Evolutionary conservation across 2,113 vertebrate genomes (phyloP).

Genomic region (Misgurnus mizolepis): DNA sequence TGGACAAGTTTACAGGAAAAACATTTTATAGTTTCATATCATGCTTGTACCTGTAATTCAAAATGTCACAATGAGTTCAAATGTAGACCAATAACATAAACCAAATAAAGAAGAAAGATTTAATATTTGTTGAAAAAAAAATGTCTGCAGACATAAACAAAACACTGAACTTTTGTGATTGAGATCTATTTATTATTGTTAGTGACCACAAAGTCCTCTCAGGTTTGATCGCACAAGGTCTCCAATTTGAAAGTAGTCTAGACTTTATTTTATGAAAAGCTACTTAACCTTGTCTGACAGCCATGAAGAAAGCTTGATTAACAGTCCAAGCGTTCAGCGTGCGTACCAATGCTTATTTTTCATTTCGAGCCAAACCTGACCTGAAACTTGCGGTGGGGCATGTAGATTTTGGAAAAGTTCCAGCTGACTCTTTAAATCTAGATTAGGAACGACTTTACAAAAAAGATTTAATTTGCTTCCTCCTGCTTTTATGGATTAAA

Average conservation of each 20-base stretch:
- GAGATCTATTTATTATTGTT: constrained; percentile 2
- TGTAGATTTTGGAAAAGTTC: not conserved
- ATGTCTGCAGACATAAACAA: constrained; percentile 34
- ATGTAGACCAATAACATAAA: constrained; percentile 25
- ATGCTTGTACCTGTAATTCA: constrained; percentile 19
- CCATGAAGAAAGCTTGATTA: not conserved
- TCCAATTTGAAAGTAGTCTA: not conserved
- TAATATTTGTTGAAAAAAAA: constrained; percentile 3
- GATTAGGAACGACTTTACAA: not conserved
- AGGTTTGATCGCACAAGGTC: not conserved
- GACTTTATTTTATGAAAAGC: not conserved
- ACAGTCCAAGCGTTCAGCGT: not conserved
- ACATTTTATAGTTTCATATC: constrained; percentile 22
- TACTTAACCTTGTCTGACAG: not conserved
- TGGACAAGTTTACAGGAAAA: not conserved
- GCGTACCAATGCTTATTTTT: not conserved
- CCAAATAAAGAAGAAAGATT: constrained; percentile 12
- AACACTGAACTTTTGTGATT: not conserved
- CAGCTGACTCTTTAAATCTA: not conserved
- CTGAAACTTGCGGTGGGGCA: not conserved
- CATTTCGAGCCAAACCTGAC: not conserved
- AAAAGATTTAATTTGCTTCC: not conserved
- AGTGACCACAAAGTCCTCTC: not conserved
- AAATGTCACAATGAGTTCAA: not conserved
- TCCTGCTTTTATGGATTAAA: not conserved